Conservation (phyloP, 2,797 vertebrate species). For the Sandelia bainsii region DNA sequence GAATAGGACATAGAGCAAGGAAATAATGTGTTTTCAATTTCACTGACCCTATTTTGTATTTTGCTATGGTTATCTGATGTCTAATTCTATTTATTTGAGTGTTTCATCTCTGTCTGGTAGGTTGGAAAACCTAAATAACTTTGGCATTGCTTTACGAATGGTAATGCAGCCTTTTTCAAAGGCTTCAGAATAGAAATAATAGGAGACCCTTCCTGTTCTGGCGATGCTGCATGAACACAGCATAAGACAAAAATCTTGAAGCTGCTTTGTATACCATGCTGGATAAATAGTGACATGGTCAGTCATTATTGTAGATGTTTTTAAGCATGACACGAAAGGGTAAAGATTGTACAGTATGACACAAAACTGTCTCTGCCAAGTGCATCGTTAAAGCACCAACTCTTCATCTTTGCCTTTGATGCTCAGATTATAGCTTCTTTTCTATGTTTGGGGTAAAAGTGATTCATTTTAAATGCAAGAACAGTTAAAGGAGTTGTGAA, state of each 20-base stretch:
- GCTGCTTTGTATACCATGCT: neutral
- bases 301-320: conserved; percentile 1
- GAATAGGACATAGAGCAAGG: conserved; percentile 59
- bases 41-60: conserved; percentile 57
- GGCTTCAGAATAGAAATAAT: neutral
- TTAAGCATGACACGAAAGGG: conserved; percentile 6
- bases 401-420: conserved; percentile 22
- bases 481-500: conserved; percentile 11
- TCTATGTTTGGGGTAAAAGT: conserved; percentile 28
- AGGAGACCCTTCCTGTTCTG: neutral
- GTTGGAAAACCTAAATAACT: conserved; percentile 11
- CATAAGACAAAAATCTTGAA: neutral
- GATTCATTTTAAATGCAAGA: conserved; percentile 37
- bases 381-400: conserved; percentile 2
- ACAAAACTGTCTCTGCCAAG: neutral
- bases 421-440: conserved; percentile 30
- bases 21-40: conserved; percentile 70
- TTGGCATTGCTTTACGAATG: neutral
- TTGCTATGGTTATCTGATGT: conserved; percentile 48
- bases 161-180: conserved; percentile 9
- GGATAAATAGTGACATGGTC: neutral
- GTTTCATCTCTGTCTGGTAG: conserved; percentile 44
- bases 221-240: neutral
- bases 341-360: neutral
- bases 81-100: conserved; percentile 63